Base-by-base conservation (phyloP, 2,888 invertebrate species). In the Sipha maydis region DNA sequence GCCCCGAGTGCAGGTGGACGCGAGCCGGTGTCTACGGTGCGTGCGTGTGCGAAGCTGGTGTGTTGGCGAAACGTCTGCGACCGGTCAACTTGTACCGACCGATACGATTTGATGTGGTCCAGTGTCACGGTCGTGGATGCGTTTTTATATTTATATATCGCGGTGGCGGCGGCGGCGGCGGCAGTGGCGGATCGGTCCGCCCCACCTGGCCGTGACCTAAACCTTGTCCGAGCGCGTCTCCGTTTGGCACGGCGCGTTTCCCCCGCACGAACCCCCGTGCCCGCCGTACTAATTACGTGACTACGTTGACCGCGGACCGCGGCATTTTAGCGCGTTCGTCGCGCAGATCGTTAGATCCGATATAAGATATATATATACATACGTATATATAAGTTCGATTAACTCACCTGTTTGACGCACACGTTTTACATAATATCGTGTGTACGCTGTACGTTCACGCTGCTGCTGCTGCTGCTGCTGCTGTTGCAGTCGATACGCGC, bases 121-220 rank as follows among this genome's bases (percentile, higher is more conserved):
- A 88, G 88, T 88, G 88, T 88, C 88, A 88, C 73, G 88, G 88
- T 88, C 88, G 88, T 38, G 88, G 80, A 88, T 82, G 75, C 88
- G 88, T 88, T 88, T 86, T 86, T 73, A 80, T 80, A 80, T 86
- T 79, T 85, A 85, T 85, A 75, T 31, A 76, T 88, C 76, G 88
- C 73, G 28, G 41, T 8, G 41, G 28, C 41, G 41, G 41, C 41
- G 67, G 77, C 56, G 48, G 77, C 76, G 76, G 76, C 61, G 41
- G 54, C 73, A 54, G 25, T 56, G 19, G 28, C 56, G 54, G 34
- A 31, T 73, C n/a, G 31, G 31, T 75, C 38, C 82, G 56, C 88
- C 88, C 80, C 88, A 61, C 88, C 88, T 75, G 88, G 80, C 88
- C 88, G 80, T 88, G 88, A 88, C 88, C 88, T 88, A 88, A 88